A percentile compares a stretch with the other conserved stretches of the same genome.
Conservation (phyloP, 2,888 invertebrate genomes). For the Thereva nobilitata region DNA sequence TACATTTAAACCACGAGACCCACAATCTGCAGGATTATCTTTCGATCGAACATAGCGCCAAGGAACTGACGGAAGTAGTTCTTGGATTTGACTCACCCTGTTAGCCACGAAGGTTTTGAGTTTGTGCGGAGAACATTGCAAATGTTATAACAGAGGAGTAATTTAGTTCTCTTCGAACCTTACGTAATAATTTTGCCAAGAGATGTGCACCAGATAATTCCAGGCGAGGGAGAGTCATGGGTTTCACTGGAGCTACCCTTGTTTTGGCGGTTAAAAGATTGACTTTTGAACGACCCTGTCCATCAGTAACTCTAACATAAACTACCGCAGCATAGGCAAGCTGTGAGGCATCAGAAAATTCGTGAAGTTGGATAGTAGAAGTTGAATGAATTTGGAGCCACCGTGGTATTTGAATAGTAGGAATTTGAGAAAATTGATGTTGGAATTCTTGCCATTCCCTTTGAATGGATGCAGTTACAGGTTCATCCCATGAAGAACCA, state of each 20-base stretch:
- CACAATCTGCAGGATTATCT: constrained; percentile 5
- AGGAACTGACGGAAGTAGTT: not conserved
- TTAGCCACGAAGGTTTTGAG: not conserved
- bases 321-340: no score
- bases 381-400: no score
- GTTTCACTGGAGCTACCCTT: no score
- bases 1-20: not conserved
- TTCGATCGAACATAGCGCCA: not conserved
- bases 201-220: constrained; percentile 1
- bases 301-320: no score
- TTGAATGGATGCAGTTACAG: no score
- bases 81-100: not conserved
- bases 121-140: not conserved
- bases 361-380: no score
- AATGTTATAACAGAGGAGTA: no score
- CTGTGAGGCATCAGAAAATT: no score
- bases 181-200: not conserved
- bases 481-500: no score
- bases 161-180: not conserved
- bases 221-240: not conserved
- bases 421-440: no score
- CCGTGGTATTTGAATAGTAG: no score
- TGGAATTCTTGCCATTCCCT: no score
- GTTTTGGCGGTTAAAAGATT: constrained; percentile 15
- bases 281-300: not conserved